Evolutionary conservation across 2,888 invertebrate species (phyloP).

Genomic region (Scrobipalpa atriplicella): DNA sequence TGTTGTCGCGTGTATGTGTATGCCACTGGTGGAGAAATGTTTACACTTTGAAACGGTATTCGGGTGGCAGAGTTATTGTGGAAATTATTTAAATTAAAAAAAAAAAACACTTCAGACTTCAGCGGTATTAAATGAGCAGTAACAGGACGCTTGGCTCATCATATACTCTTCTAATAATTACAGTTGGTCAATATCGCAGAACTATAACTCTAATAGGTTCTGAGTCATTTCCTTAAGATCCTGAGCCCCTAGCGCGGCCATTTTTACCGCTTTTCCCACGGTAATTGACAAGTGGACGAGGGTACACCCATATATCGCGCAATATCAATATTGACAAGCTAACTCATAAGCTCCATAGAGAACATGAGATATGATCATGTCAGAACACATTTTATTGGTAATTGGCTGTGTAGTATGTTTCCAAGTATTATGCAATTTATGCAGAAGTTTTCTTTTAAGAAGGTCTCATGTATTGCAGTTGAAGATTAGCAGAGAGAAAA

Average conservation of each 20-base stretch:
- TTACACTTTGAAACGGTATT: constrained; percentile 1
- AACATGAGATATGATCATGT: constrained; percentile 12
- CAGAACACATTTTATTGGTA: neutral
- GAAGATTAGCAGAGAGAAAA: too few species aligned
- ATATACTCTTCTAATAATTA: too few species aligned
- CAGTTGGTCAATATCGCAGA: neutral
- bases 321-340: constrained; percentile 45
- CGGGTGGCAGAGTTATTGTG: constrained; percentile 9
- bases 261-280: constrained; percentile 41
- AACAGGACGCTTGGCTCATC: too few species aligned
- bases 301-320: constrained; percentile 49
- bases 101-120: neutral
- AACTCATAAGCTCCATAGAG: constrained; percentile 32
- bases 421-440: too few species aligned
- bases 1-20: neutral
- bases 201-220: neutral
- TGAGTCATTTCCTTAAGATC: constrained; percentile 5
- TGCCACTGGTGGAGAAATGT: neutral
- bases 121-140: neutral
- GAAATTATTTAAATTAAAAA: neutral
- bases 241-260: constrained; percentile 7
- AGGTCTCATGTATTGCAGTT: neutral
- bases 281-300: constrained; percentile 74
- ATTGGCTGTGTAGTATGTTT: neutral
- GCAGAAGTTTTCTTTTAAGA: neutral